Evolutionary conservation across 2,797 vertebrate species (phyloP), one percentile per base, ranked within the genome.

Genomic region (Clarias fuscus): DNA sequence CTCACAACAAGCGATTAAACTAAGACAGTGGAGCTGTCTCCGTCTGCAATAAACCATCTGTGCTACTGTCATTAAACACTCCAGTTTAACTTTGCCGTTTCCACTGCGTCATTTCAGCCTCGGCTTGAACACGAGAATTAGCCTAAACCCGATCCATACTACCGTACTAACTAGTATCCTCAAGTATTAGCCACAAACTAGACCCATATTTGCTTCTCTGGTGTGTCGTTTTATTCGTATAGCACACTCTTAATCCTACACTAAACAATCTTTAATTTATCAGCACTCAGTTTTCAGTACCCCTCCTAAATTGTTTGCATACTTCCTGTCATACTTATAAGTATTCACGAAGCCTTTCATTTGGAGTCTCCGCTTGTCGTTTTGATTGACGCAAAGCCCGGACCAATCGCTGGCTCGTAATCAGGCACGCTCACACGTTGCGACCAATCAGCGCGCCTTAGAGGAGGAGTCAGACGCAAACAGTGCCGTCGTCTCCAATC

Each of bases 401-500:
- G 24, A 61, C 83, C 15, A 84, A 84, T 75, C 33, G 70, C 56
- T 62, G 24, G 48, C 22, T 48, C 15, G 14, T 2, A 62, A 13
- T 7, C 43, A 3, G 20, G 22, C 17, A 61, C 22, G 24, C 22
- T 71, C 58, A 83, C 70, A 80, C 43, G 62, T 14, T 30, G 7
- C 8, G 40, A 53, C 24, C 77, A 84, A 84, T 61, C 71, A 22
- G 15, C 64, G 24, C 70, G 37, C 37, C 0, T 11, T 3, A 3
- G 14, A 53, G 71, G 83, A 43, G 71, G 83, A 20, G 22, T 22
- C 83, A 53, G 53, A 20, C 0, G 59, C 83, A 48, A 27, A 62
- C 30, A 0, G 68, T 4, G 56, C 5, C 2, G 56, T 15, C 22
- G 15, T 30, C 53, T 61, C 83, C 83, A 91, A 92, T 93, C 92